Evolutionary conservation across 2,113 vertebrate species (phyloP).

Genomic region (Notarius quadriscutis): DNA sequence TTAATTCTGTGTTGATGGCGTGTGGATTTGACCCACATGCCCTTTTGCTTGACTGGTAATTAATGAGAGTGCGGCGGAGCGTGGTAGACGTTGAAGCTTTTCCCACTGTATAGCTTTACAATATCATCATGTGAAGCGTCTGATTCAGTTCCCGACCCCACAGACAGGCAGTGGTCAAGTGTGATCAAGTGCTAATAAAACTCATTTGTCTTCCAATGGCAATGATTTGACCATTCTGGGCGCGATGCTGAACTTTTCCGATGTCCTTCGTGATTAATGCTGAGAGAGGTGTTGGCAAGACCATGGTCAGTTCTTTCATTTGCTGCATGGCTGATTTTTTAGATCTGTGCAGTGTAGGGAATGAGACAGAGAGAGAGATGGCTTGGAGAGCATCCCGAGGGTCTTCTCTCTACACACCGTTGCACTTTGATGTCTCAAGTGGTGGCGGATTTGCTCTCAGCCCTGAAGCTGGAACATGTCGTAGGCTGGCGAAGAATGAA

Average conservation of each 20-base stretch:
- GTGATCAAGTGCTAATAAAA: constrained; percentile 27
- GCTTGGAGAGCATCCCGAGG: constrained; percentile 34
- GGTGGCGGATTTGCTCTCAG: constrained; percentile 35
- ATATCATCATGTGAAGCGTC: neutral
- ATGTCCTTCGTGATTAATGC: constrained; percentile 31
- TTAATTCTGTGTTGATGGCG: constrained; percentile 19
- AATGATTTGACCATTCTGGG: neutral
- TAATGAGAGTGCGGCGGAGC: neutral
- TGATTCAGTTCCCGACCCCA: neutral
- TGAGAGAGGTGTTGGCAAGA: constrained; percentile 4
- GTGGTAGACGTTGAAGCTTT: neutral
- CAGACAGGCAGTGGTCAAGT: neutral
- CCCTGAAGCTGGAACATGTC: neutral
- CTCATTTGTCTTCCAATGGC: neutral
- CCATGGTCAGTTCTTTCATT: constrained; percentile 45
- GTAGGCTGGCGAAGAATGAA: neutral
- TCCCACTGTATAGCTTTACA: neutral
- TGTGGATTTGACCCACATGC: neutral
- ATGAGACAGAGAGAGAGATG: constrained; percentile 1
- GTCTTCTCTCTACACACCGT: constrained; percentile 39
- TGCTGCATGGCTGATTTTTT: constrained; percentile 53
- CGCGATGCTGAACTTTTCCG: constrained; percentile 6
- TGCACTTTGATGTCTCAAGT: constrained; percentile 45
- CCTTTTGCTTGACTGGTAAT: constrained; percentile 9
- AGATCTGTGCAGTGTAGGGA: constrained; percentile 36